Percentiles rank a stretch among this genome's conserved stretches.
These are phyloP conservation scores for Apeira syringaria DNA, from an alignment of 2,888 invertebrate genomes.

Conservation along the genomic window DNA sequence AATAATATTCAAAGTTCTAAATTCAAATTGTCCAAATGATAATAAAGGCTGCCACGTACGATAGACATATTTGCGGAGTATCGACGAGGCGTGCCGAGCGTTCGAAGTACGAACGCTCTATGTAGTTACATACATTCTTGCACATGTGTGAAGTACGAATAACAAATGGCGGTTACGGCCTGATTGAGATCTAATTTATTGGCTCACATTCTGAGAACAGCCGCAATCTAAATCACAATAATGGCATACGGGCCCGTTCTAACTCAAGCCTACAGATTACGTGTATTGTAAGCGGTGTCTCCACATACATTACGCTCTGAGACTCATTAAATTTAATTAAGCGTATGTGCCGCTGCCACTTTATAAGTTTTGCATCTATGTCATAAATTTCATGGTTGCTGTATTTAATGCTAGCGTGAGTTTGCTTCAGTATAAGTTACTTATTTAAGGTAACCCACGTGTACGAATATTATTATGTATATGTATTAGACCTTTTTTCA, in stretches of 20 bases:
- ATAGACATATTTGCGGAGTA: constrained; percentile 3
- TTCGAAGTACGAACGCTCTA: background rate
- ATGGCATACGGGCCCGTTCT: constrained; percentile 64
- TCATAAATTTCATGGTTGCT: constrained; percentile 1
- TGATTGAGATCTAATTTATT: constrained; percentile 82
- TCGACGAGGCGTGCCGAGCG: constrained; percentile 4
- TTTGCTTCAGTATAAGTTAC: too few relatives aligned
- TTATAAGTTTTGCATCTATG: constrained; percentile 8
- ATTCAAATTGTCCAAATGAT: background rate
- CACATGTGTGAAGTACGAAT: constrained; percentile 51
- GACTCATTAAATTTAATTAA: constrained; percentile 46
- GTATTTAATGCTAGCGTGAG: background rate
- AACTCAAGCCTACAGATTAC: constrained; percentile 58
- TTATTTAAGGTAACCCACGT: too few relatives aligned
- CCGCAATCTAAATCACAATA: constrained; percentile 73
- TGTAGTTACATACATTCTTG: constrained; percentile 21
- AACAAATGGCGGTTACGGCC: constrained; percentile 70
- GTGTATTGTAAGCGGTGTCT: constrained; percentile 52
- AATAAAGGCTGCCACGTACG: background rate
- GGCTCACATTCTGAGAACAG: constrained; percentile 69
- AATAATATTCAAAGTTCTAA: too few relatives aligned
- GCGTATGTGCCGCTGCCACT: constrained; percentile 11
- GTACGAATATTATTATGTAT: too few relatives aligned
- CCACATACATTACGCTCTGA: constrained; percentile 39
- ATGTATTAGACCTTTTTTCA: too few relatives aligned